Evolutionary conservation across 2,888 invertebrate species (phyloP).

Genomic region (Arctia plantaginis): DNA sequence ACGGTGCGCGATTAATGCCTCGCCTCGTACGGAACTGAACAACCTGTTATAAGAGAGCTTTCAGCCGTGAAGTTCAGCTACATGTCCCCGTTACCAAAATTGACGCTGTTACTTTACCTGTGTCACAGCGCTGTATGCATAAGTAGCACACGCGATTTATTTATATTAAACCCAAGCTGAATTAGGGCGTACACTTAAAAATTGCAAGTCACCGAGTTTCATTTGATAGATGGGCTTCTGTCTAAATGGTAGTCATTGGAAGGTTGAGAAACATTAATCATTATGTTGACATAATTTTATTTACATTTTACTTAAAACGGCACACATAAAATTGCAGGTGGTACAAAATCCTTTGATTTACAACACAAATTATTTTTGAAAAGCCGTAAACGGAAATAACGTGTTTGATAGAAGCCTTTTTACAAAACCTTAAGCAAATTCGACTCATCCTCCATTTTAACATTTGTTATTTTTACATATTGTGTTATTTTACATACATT

Average conservation of each 20-base stretch:
- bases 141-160: slow-evolving; percentile 35
- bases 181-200: slow-evolving; percentile 22
- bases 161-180: slow-evolving; percentile 12
- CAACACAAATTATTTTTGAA: not conserved
- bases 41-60: slow-evolving; percentile 69
- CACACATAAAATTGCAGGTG: not conserved
- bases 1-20: slow-evolving; percentile 41
- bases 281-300: slow-evolving; percentile 10
- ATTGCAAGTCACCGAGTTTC: slow-evolving; percentile 18
- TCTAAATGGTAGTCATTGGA: slow-evolving; percentile 19
- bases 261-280: slow-evolving; percentile 22
- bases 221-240: slow-evolving; percentile 16
- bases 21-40: slow-evolving; percentile 59
- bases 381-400: not conserved
- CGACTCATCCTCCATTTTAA: no score
- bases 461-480: no score
- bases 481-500: no score
- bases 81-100: slow-evolving; percentile 65
- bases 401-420: not conserved
- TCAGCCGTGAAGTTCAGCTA: slow-evolving; percentile 67
- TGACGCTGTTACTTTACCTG: slow-evolving; percentile 62
- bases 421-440: no score
- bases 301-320: slow-evolving; percentile 38
- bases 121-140: slow-evolving; percentile 32
- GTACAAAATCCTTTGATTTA: not conserved